These are phyloP conservation scores for Hipposideros larvatus DNA, from an alignment of 2,797 vertebrate genomes.

Conservation along the genomic window DNA sequence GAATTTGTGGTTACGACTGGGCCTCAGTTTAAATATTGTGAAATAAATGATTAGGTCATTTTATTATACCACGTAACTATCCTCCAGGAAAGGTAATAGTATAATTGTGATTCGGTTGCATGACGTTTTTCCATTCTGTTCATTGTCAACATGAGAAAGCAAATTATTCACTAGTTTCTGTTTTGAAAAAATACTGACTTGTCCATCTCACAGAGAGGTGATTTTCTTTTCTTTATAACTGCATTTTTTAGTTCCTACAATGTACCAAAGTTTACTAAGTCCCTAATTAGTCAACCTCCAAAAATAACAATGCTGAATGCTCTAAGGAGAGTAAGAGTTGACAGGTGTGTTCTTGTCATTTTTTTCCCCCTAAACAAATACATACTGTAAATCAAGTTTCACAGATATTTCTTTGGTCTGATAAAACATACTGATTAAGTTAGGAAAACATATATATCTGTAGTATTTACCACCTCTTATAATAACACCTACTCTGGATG, in stretches of 20 bases:
- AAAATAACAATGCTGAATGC: slow-evolving; percentile 9
- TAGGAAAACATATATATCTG: slow-evolving; percentile 13
- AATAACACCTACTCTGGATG: background rate
- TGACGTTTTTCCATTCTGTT: background rate
- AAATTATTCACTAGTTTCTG: slow-evolving; percentile 50
- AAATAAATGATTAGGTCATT: slow-evolving; percentile 50
- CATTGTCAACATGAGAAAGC: slow-evolving; percentile 2
- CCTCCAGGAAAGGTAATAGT: background rate
- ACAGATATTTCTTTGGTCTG: slow-evolving; percentile 28
- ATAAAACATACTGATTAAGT: slow-evolving; percentile 57
- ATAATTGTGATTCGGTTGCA: background rate
- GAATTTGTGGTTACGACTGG: background rate
- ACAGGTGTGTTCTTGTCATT: background rate
- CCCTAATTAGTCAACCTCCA: background rate
- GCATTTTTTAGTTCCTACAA: background rate
- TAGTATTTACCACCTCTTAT: background rate
- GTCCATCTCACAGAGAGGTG: background rate
- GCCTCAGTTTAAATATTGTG: slow-evolving; percentile 44
- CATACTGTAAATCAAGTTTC: background rate
- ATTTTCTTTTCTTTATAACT: background rate
- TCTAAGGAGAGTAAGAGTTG: background rate
- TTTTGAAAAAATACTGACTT: background rate
- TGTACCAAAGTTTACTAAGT: slow-evolving; percentile 11
- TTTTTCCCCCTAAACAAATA: background rate
- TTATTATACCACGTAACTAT: background rate